A percentile compares a stretch with the other conserved stretches of the same genome.
phyloP scores from a whole-genome alignment of 1,140 invertebrate species.

The Solenopsis fugax region DNA sequence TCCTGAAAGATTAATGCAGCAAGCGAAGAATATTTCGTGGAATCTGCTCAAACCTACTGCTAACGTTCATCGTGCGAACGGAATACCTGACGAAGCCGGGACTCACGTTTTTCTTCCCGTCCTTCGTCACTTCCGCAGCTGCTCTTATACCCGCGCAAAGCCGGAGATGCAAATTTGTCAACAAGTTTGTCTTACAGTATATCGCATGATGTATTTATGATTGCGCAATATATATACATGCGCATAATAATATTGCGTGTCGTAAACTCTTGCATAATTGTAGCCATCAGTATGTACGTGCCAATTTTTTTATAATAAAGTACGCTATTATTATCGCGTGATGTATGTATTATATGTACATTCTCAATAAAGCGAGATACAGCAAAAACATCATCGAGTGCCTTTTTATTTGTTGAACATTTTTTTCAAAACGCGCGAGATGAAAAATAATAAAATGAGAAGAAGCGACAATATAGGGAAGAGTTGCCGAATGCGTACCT shows the following conservation, averaged over 20 bases:
- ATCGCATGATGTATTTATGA: constrained; percentile 17
- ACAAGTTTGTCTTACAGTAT: constrained; percentile 18
- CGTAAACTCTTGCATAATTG: constrained; percentile 21
- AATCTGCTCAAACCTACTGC: constrained; percentile 30
- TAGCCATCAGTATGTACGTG: not conserved
- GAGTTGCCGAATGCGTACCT: no score
- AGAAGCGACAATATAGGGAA: not conserved
- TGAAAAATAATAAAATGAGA: not conserved
- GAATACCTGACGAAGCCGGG: not conserved
- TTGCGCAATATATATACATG: constrained; percentile 11
- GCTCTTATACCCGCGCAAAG: constrained; percentile 50
- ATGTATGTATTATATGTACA: not conserved
- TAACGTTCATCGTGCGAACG: constrained; percentile 7
- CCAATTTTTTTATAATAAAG: not conserved
- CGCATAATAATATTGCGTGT: not conserved
- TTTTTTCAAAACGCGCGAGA: not conserved
- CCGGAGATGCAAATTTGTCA: constrained; percentile 38
- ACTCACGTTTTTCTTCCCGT: constrained; percentile 22
- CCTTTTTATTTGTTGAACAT: no score
- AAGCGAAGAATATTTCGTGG: constrained; percentile 13
- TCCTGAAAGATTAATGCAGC: constrained; percentile 43
- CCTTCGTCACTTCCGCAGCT: constrained; percentile 24
- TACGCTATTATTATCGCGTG: not conserved
- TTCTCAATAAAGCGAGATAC: not conserved
- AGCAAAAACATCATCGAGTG: not conserved